These are phyloP conservation scores for Cephalopholis sonnerati DNA, from an alignment of 2,113 vertebrate genomes.

Conservation along the genomic window DNA sequence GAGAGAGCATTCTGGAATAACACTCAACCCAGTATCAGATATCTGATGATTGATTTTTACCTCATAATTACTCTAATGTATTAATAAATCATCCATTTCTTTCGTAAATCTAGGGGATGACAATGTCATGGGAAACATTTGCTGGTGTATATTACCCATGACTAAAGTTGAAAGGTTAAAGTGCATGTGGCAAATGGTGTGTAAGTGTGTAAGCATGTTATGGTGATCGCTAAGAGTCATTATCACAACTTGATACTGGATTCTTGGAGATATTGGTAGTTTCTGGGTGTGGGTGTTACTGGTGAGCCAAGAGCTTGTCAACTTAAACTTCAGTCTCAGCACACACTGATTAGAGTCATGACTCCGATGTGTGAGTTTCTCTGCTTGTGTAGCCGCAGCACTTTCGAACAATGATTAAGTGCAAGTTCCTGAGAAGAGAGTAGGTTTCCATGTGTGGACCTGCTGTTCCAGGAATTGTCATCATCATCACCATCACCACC, in stretches of 20 bases:
- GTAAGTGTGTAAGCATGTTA: slow-evolving; percentile 38
- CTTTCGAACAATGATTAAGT: slow-evolving; percentile 40
- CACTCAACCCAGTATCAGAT: slow-evolving; percentile 76
- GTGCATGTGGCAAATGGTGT: neutral
- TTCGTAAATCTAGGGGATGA: slow-evolving; percentile 68
- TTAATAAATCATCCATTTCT: slow-evolving; percentile 82
- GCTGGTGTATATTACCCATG: slow-evolving; percentile 57
- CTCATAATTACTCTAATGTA: slow-evolving; percentile 80
- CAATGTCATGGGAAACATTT: slow-evolving; percentile 59
- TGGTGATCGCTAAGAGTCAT: slow-evolving; percentile 39
- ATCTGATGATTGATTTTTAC: slow-evolving; percentile 81
- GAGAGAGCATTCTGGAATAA: slow-evolving; percentile 79
- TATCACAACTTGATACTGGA: neutral
- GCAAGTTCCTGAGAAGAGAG: slow-evolving; percentile 3
- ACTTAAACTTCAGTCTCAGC: slow-evolving; percentile 15
- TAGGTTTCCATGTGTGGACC: slow-evolving; percentile 2
- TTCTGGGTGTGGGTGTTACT: slow-evolving; percentile 6
- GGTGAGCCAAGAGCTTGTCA: slow-evolving; percentile 20
- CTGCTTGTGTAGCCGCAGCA: slow-evolving; percentile 3
- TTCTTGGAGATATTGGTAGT: neutral
- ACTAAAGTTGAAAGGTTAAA: slow-evolving; percentile 71
- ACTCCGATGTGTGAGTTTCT: slow-evolving; percentile 26
- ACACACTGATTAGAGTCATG: slow-evolving; percentile 26
- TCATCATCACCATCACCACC: slow-evolving; percentile 7
- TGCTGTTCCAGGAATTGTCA: slow-evolving; percentile 10